Base-by-base conservation (phyloP, 2,797 vertebrate species). In the Zalophus californianus region DNA sequence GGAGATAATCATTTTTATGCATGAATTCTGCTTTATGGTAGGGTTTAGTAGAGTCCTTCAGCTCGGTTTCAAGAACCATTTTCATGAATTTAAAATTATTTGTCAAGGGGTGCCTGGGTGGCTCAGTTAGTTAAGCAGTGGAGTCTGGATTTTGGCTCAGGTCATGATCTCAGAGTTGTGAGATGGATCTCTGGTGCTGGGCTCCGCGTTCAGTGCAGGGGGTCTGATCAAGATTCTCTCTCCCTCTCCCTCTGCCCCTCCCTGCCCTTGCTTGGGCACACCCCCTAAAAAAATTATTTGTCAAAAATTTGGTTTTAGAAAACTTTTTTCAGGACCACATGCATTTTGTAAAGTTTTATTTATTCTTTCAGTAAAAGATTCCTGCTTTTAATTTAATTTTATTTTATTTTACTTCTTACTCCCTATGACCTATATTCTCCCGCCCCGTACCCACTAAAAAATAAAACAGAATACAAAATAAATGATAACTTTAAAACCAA, bases 61-160 rank as follows among this genome's bases (percentile, higher is more conserved):
- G 25, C 7, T 92, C 73, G 15, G 9, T 70, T 91, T 77, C 32
- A 83, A 82, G 90, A 91, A 79, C 78, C 12, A 77, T 54, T 48
- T 82, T 86, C 13, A 80, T 95, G 78, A 91, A 75, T 80, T 90
- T 90, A 70, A 96, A 95, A 91, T 90, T 89, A 50, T 73, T 89
- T 92, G 18, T 66, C 38, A 96, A 29, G 9, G n/a, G 66, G 66
- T 11, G 9, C n/a, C n/a, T 68, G 66, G n/a, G 66, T 35, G n/a
- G 66, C 18, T 68, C 66, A 35, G n/a, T 38, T 68, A n/a, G 66
- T 68, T 68, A 68, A 68, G n/a, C 66, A 21, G 66, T 11, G 18
- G 9, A 68, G 16, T 21, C n/a, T 68, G 66, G 66, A 68, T 68
- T 68, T 68, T 68, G 66, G 66, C 35, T 68, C n/a, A 35, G n/a